Percentiles rank a stretch among this genome's conserved stretches.
phyloP scores from a whole-genome alignment of 2,888 invertebrate species.

The Strigamia transsilvanica region DNA sequence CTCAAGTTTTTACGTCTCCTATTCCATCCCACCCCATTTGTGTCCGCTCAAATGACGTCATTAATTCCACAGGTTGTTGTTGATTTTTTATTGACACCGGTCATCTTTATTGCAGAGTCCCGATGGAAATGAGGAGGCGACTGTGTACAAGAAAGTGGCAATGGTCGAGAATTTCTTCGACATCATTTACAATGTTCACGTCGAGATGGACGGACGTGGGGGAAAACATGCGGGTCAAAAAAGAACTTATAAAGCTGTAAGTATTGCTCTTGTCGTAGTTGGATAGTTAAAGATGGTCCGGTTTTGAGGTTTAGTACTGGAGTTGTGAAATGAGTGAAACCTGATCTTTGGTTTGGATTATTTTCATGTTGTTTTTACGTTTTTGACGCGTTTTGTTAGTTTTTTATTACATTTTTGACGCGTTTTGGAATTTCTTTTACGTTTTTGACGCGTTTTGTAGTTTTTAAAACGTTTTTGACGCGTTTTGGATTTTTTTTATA shows the following conservation, averaged over 20 bases:
- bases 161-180: slow-evolving; percentile 98
- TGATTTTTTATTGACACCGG: slow-evolving; percentile 36
- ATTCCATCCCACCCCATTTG: slow-evolving; percentile 53
- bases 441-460: too few species aligned
- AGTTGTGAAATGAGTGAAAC: too few species aligned
- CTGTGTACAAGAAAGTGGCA: slow-evolving; percentile 86
- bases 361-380: too few species aligned
- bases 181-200: slow-evolving; percentile 94
- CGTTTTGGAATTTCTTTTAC: too few species aligned
- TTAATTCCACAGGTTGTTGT: slow-evolving; percentile 28
- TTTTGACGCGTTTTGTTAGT: too few species aligned
- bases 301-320: not conserved
- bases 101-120: slow-evolving; percentile 57
- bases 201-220: slow-evolving; percentile 85
- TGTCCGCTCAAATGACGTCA: slow-evolving; percentile 46
- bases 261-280: slow-evolving; percentile 60
- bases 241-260: slow-evolving; percentile 93
- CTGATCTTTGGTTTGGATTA: too few species aligned
- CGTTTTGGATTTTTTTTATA: too few species aligned
- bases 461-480: too few species aligned
- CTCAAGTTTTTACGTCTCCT: not conserved
- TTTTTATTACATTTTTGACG: too few species aligned
- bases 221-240: slow-evolving; percentile 98
- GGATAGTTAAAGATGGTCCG: not conserved
- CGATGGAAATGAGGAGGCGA: slow-evolving; percentile 57